These are phyloP conservation scores for Stenoptilia bipunctidactyla DNA, from an alignment of 2,888 invertebrate genomes.

Conservation along the genomic window DNA sequence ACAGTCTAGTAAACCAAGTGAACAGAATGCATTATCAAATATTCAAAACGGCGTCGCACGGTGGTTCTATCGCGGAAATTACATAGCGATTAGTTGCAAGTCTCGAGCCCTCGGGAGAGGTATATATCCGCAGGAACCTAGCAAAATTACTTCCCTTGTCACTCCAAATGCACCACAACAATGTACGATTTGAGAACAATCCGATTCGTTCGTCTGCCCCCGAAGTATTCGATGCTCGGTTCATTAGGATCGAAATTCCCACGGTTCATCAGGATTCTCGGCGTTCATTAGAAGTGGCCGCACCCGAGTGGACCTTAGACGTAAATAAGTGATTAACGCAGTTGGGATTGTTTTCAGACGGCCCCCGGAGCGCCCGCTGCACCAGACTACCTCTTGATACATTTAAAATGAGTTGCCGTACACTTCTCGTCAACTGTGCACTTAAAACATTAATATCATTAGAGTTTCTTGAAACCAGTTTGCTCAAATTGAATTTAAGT, in stretches of 20 bases:
- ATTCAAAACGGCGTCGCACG: slow-evolving; percentile 43
- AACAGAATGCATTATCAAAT: slow-evolving; percentile 26
- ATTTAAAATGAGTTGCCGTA: slow-evolving; percentile 50
- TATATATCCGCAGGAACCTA: slow-evolving; percentile 59
- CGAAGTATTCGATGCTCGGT: slow-evolving; percentile 34
- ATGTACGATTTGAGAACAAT: slow-evolving; percentile 38
- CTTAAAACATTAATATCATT: slow-evolving; percentile 29
- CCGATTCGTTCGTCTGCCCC: neutral
- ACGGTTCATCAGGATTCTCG: slow-evolving; percentile 65
- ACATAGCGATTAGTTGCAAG: slow-evolving; percentile 62
- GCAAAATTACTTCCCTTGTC: slow-evolving; percentile 53
- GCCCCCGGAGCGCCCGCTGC: slow-evolving; percentile 30
- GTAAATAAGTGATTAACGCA: slow-evolving; percentile 71
- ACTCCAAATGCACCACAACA: slow-evolving; percentile 41
- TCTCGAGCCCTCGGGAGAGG: slow-evolving; percentile 41
- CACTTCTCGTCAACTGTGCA: slow-evolving; percentile 19
- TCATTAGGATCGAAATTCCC: slow-evolving; percentile 65
- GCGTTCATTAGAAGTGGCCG: slow-evolving; percentile 63
- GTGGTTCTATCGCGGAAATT: slow-evolving; percentile 62
- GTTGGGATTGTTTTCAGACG: slow-evolving; percentile 65
- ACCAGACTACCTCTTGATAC: slow-evolving; percentile 51
- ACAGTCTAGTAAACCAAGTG: slow-evolving; percentile 5
- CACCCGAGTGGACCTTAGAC: slow-evolving; percentile 47
- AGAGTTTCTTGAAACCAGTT: neutral
- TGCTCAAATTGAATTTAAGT: neutral